Percentiles rank a stretch among this genome's conserved stretches.
phyloP scores from a whole-genome alignment of 2,888 invertebrate species.

The Mesoligia furuncula region DNA sequence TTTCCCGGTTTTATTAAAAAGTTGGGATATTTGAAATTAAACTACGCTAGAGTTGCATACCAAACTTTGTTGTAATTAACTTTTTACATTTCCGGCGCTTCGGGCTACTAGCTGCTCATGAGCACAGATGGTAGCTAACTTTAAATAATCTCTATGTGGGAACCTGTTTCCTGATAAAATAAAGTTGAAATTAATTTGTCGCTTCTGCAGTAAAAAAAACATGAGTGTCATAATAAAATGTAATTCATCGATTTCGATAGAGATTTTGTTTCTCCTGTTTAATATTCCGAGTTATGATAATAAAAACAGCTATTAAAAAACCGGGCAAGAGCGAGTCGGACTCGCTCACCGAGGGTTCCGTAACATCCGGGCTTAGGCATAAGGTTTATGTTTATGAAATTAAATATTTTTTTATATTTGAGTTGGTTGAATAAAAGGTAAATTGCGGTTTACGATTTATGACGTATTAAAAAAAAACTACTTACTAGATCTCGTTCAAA shows the following conservation, averaged over 20 bases:
- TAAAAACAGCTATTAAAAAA: slow-evolving; percentile 28
- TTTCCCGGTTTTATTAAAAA: neutral
- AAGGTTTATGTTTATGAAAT: too few species aligned
- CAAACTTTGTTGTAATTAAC: slow-evolving; percentile 10
- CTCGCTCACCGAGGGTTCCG: too few species aligned
- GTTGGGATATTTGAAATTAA: slow-evolving; percentile 7
- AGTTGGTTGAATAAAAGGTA: too few species aligned
- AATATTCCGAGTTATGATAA: neutral
- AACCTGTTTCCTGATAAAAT: slow-evolving; percentile 1
- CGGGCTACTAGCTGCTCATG: neutral
- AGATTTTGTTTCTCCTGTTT: too few species aligned
- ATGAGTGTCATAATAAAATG: neutral
- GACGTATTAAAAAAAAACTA: too few species aligned
- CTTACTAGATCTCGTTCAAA: too few species aligned
- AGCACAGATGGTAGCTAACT: neutral
- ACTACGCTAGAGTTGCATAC: neutral
- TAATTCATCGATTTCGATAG: neutral
- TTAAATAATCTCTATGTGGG: neutral
- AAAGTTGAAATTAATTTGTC: neutral
- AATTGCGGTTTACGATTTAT: too few species aligned
- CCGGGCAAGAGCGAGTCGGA: too few species aligned
- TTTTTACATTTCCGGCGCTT: slow-evolving; percentile 1
- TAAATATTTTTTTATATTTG: too few species aligned
- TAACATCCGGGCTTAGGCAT: too few species aligned
- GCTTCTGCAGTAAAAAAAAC: neutral